phyloP scores from a whole-genome alignment of 1,140 invertebrate genomes.

The Popillia japonica region DNA sequence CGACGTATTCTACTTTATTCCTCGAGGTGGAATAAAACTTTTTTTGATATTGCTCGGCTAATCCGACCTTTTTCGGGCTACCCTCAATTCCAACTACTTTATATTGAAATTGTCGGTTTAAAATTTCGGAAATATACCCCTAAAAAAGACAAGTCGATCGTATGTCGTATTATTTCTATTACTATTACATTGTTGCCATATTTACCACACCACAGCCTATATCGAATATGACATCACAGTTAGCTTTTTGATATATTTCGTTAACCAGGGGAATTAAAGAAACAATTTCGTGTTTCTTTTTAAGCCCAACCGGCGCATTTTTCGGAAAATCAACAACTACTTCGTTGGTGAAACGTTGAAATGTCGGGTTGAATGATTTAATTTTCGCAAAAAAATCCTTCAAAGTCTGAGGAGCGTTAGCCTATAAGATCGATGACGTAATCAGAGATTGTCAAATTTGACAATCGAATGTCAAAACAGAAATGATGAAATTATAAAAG shows the following conservation, averaged over 20 bases:
- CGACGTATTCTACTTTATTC: slow-evolving; percentile 66
- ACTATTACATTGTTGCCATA: slow-evolving; percentile 40
- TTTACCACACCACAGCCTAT: slow-evolving; percentile 81
- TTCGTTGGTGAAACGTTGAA: slow-evolving; percentile 33
- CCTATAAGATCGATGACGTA: slow-evolving; percentile 51
- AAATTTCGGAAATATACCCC: slow-evolving; percentile 80
- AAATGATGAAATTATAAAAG: too few relatives aligned
- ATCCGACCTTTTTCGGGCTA: slow-evolving; percentile 67
- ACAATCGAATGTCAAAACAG: too few relatives aligned
- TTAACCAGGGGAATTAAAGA: slow-evolving; percentile 68
- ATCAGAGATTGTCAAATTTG: not conserved
- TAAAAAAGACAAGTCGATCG: slow-evolving; percentile 52
- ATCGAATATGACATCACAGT: slow-evolving; percentile 73
- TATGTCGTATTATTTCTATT: not conserved
- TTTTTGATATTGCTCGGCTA: slow-evolving; percentile 70
- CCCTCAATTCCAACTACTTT: slow-evolving; percentile 80
- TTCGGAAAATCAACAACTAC: slow-evolving; percentile 53
- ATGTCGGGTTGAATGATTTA: slow-evolving; percentile 39
- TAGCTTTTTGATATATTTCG: slow-evolving; percentile 62
- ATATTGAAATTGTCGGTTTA: slow-evolving; percentile 70
- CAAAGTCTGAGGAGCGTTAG: slow-evolving; percentile 59
- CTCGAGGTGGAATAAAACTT: slow-evolving; percentile 65
- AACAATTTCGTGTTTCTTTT: slow-evolving; percentile 77
- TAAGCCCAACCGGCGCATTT: slow-evolving; percentile 61
- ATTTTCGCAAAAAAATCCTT: slow-evolving; percentile 60